Evolutionary conservation across 2,888 invertebrate genomes (phyloP).

Genomic region (Plusia festucae): DNA sequence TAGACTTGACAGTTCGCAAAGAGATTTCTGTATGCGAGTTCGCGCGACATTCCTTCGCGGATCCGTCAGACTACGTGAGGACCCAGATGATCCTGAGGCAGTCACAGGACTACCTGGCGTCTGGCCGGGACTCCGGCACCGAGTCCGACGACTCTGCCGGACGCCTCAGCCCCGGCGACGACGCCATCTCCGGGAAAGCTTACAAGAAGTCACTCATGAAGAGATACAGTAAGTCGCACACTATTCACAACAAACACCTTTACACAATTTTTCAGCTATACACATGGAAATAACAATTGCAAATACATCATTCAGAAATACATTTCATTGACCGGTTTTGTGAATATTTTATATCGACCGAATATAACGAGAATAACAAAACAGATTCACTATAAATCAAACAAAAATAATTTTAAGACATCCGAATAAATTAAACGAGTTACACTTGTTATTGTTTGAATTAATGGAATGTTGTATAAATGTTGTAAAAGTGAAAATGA

Average conservation of each 20-base stretch:
- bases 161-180: slow-evolving; percentile 90
- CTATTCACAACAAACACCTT: slow-evolving; percentile 10
- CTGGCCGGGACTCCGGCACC: slow-evolving; percentile 92
- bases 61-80: slow-evolving; percentile 86
- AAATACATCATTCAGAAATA: neutral
- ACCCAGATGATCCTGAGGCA: slow-evolving; percentile 85
- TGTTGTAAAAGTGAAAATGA: slow-evolving; percentile 18
- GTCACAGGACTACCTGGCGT: slow-evolving; percentile 85
- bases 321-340: neutral
- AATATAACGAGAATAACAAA: slow-evolving; percentile 11
- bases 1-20: slow-evolving; percentile 93
- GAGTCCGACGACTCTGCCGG: slow-evolving; percentile 95
- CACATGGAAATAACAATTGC: neutral
- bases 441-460: slow-evolving; percentile 29
- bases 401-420: slow-evolving; percentile 20
- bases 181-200: slow-evolving; percentile 88
- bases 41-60: slow-evolving; percentile 85
- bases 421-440: slow-evolving; percentile 16
- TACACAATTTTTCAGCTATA: neutral
- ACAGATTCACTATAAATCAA: slow-evolving; percentile 29
- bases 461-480: slow-evolving; percentile 32
- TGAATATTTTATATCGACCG: slow-evolving; percentile 10
- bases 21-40: slow-evolving; percentile 87
- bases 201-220: slow-evolving; percentile 98
- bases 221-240: slow-evolving; percentile 95